Base-by-base conservation (phyloP, 1,140 invertebrate genomes). In the Trachymyrmex cornetzi region DNA sequence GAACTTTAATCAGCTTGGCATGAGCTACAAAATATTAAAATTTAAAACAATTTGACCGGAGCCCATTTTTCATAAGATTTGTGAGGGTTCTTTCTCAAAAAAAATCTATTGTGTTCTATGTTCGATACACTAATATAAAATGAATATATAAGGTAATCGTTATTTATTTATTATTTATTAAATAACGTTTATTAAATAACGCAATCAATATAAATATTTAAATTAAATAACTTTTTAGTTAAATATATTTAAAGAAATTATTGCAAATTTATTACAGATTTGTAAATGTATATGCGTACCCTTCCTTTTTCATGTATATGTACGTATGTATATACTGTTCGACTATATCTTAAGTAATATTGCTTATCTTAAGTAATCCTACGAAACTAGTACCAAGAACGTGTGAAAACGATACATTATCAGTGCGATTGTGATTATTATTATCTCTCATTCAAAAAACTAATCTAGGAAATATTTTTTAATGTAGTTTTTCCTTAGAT, bases 351-450 rank as follows among this genome's bases (percentile, higher is more conserved):
- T n/a, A n/a, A n/a, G n/a, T n/a, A n/a, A n/a, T 9, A 24, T 64
- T 16, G 16, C 19, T 16, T 69, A 38, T 55, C 14, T 80, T 38
- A 27, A 67, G 5, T 57, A 59, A 59, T 71, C 16, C 2, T 44
- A 44, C 7, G 14, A 71, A 71, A 81, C 57, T 81, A 59, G 50
- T 34, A 7, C 14, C 34, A 22, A 24, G 24, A 64, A 50, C 61
- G 5, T 27, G 64, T 9, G 53, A 74, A 82, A 61, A 74, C 14
- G 80, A 59, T 82, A 84, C 3, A 24, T 30, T 84, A 84, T 84
- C 80, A 22, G 14, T 16, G 16, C 27, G 3, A 63, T 22, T 34
- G 16, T 34, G 16, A 48, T 61, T 16, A 16, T 1, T 74, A 61
- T 84, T 34, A 61, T 61, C 38, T 74, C 5, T 50, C 55, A 61